Evolutionary conservation across 1,140 invertebrate species (phyloP).

Genomic region (Formica exsecta): DNA sequence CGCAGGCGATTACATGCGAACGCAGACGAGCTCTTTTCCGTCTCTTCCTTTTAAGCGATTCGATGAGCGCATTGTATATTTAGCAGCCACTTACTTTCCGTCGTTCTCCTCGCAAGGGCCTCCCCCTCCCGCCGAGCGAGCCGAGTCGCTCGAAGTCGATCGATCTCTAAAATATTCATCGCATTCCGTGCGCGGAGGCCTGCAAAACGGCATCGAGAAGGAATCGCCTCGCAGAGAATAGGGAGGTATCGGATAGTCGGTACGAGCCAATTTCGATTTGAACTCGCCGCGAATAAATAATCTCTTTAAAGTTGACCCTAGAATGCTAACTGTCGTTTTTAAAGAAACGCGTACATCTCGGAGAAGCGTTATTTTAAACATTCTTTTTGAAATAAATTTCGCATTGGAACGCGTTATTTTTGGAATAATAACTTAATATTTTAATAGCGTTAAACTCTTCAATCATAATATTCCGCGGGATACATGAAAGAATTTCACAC

Average conservation of each 20-base stretch:
- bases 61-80: conserved; percentile 73
- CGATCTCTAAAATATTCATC: conserved; percentile 80
- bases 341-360: neutral
- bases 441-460: neutral
- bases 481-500: neutral
- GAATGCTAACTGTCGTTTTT: neutral
- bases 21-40: conserved; percentile 32
- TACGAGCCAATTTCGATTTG: conserved; percentile 39
- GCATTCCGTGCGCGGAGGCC: conserved; percentile 66
- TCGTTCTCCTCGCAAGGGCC: conserved; percentile 40
- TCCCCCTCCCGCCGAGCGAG: conserved; percentile 12
- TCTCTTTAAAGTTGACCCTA: conserved; percentile 2
- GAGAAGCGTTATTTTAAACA: neutral
- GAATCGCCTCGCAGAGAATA: conserved; percentile 52
- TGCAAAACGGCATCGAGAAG: conserved; percentile 52
- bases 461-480: neutral
- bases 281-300: conserved; percentile 39
- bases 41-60: conserved; percentile 50
- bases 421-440: neutral
- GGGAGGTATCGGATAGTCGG: conserved; percentile 62
- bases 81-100: conserved; percentile 71
- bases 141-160: conserved; percentile 74
- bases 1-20: conserved; percentile 20
- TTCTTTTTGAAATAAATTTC: neutral
- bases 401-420: neutral